Conservation (phyloP, 1,140 invertebrate species). For the Atta cephalotes region DNA sequence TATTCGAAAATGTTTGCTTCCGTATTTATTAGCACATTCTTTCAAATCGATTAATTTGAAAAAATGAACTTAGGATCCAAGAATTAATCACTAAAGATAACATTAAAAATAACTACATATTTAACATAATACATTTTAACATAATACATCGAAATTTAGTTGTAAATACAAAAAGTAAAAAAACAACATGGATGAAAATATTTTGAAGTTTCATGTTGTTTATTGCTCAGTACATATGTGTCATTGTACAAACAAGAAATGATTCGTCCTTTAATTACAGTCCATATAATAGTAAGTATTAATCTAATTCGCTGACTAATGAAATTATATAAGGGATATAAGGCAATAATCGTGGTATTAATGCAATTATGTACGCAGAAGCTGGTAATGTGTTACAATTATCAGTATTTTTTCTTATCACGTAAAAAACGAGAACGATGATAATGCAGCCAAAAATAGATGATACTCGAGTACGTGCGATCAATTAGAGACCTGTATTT, state of each 20-base stretch:
- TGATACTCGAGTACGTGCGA: not conserved
- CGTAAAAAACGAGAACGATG: not conserved
- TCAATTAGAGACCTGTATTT: not conserved
- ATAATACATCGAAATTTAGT: not conserved
- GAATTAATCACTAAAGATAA: not conserved
- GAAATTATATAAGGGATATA: not conserved
- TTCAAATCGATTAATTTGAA: not conserved
- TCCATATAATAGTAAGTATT: not conserved
- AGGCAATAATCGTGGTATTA: not conserved
- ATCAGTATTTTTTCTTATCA: constrained; percentile 12
- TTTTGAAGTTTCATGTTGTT: not conserved
- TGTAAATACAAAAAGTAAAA: not conserved
- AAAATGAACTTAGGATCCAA: not conserved
- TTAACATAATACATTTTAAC: not conserved
- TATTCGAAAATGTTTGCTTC: not conserved
- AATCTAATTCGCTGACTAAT: not conserved
- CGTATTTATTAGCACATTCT: not conserved
- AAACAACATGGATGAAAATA: not conserved
- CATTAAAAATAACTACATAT: not conserved
- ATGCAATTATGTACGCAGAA: not conserved
- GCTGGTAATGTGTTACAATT: not conserved
- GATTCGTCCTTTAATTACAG: not conserved
- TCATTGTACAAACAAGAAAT: constrained; percentile 2
- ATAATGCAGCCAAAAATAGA: constrained; percentile 31
- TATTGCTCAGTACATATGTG: not conserved